Evolutionary conservation across 2,797 vertebrate genomes (phyloP), one percentile per base, ranked within the genome.

Genomic region (Centroberyx gerrardi): DNA sequence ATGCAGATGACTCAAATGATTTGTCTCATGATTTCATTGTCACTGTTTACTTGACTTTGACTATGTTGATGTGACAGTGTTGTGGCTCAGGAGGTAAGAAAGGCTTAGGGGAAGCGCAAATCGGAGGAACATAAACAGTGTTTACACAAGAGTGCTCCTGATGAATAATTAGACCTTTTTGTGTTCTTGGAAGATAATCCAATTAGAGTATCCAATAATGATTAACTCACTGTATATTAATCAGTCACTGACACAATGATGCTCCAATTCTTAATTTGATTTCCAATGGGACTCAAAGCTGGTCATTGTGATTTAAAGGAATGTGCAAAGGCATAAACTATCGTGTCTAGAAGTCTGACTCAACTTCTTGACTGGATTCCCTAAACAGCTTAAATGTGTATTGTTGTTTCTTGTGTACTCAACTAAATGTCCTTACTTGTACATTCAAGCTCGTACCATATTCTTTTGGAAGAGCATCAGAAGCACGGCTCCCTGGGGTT

Each of bases 101-200:
- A 84, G 84, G 86, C 88, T 89, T 75, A 66, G 78, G 88, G 84
- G 88, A 81, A 87, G 80, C 68, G 79, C 67, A 81, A 88, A 81
- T 81, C 78, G 65, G 52, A 81, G 75, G 75, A 74, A 88, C 87
- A 86, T 82, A 90, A 89, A 84, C 80, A 81, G 60, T 76, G 83
- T 92, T 88, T 88, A 82, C 86, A 84, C 52, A 3, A 79, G 85
- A 90, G 77, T 81, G 80, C 87, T 90, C 83, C 79, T 76, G 80
- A 86, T 87, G 89, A 93, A 93, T 93, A 93, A 94, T 94, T 93
- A 92, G 83, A 85, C 72, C 27, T 90, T 91, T 94, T 90, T 93
- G 82, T 93, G 88, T 89, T 91, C 81, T 85, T 82, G 65, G 75
- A 83, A 86, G 87, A 94, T 94, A 84, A 94, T 92, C 90, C 88